A percentile compares a stretch with the other conserved stretches of the same genome.
These are phyloP conservation scores for Mnemiopsis leidyi DNA, from an alignment of 37 sponge, comb jelly and placozoan species.

Conservation along the genomic window DNA sequence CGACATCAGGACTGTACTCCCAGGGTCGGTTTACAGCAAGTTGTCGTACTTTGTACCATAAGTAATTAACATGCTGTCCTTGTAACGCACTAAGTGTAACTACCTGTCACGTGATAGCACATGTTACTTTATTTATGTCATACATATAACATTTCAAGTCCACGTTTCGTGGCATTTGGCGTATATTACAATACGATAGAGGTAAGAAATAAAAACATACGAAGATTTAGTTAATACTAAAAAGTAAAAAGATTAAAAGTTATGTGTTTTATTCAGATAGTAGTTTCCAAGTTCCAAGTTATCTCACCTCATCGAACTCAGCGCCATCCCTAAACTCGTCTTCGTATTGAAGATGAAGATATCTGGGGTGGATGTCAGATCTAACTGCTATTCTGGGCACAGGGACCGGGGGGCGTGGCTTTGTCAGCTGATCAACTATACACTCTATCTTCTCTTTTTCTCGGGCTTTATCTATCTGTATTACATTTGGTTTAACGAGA, in stretches of 20 bases:
- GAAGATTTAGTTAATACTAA: neutral
- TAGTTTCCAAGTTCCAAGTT: too few relatives aligned
- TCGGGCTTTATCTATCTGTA: neutral
- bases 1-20: slow-evolving; percentile 4
- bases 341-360: neutral
- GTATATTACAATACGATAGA: too few relatives aligned
- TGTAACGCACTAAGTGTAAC: slow-evolving; percentile 14
- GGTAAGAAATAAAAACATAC: too few relatives aligned
- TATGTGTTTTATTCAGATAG: too few relatives aligned
- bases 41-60: slow-evolving; percentile 27
- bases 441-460: neutral
- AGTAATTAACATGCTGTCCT: neutral
- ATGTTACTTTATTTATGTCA: too few relatives aligned
- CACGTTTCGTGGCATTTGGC: too few relatives aligned
- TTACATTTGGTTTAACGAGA: too few relatives aligned
- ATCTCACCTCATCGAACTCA: slow-evolving; percentile 7
- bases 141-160: too few relatives aligned
- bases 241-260: neutral
- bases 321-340: neutral
- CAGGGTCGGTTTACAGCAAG: slow-evolving; percentile 18
- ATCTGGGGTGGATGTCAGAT: neutral
- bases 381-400: neutral
- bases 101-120: too few relatives aligned
- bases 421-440: slow-evolving; percentile 5
- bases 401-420: neutral